Base-by-base conservation (phyloP, 2,797 vertebrate species). In the Rhynchonycteris naso region DNA sequence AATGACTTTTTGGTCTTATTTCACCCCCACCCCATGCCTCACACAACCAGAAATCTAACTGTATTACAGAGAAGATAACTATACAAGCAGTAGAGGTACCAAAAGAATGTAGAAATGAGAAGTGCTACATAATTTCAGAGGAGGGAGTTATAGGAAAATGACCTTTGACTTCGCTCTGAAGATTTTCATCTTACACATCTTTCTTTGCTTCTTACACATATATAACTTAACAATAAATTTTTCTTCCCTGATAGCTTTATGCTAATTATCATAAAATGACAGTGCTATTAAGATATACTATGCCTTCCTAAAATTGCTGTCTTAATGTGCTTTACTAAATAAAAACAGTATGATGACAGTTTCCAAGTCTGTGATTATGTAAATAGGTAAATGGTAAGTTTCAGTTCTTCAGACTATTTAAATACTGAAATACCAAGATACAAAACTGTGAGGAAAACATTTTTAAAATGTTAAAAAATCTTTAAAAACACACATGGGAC, bases 251-350 rank as follows among this genome's bases (percentile, higher is more conserved):
- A 79, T 30, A 91, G 76, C 15, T 91, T 3, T 87, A 82, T 59
- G 15, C 22, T 82, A 59, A 10, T 78, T 68, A 88, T 63, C 28
- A 88, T 13, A 83, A 94, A 90, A 71, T n/a, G 33, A 89, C 7
- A 66, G 16, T 47, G 47, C 18, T 86, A 71, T 91, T 84, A 84
- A 88, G 54, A 59, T 35, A 93, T 24, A 65, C 22, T 74, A 92
- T 71, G 47, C 19, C 13, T 93, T 96, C 33, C 72, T 35, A 81
- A 96, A 90, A 85, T 24, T 69, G 80, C 74, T 84, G 7, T 83
- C 15, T 95, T 92, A 91, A 66, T 88, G n/a, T 94, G 38, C 33
- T 93, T 92, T 93, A 91, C 2, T 68, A 83, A 95, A 94, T 33
- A 35, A 76, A 82, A 89, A 56, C 24, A 89, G 28, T 30, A 50